Evolutionary conservation across 2,888 invertebrate genomes (phyloP), one percentile per base, ranked within the genome.

Genomic region (Hydroisotoma schaefferi): DNA sequence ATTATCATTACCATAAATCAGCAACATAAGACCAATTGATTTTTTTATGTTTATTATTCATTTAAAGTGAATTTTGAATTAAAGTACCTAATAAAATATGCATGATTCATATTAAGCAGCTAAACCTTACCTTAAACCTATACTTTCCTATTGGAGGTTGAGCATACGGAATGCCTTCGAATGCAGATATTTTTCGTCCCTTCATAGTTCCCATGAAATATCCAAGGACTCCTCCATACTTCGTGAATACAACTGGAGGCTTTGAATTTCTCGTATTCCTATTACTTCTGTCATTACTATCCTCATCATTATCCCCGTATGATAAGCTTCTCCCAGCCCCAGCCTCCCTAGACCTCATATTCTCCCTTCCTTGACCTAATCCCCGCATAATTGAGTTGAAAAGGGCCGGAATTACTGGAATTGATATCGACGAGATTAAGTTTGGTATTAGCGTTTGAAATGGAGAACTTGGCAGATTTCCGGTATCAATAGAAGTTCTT

Each of bases 81-180:
- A 10, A 43, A 12, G 43, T 12, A 18, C 8, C 8, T 43, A 6
- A 6, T 43, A 43, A 8, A 43, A 43, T 43, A 43, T 33, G 8
- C 15, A 8, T 33, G 33, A 33, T 15, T 8, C 33, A 33, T 10
- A 33, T 15, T 10, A 43, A 43, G 18, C 6, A 18, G 43, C 43
- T 18, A 4, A 27, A 57, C 18, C 60, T 52, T 47, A 70, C 70
- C 53, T 55, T 47, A 53, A 70, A 70, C 18, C 71, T 52, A 1
- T 56, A 26, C 10, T 54, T 38, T 1, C 66, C 68, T 2, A 67
- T 26, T 0, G 71, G 68, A 1, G 67, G 53, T 27, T 71, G 65
- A 2, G 63, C 71, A 28, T 58, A 71, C 0, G 69, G 69, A 47
- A 65, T 59, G 12, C 65, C 65, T 52, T 65, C 59, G 54, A 61